Base-by-base conservation (phyloP, 2,797 vertebrate genomes). In the Notamacropus eugenii region DNA sequence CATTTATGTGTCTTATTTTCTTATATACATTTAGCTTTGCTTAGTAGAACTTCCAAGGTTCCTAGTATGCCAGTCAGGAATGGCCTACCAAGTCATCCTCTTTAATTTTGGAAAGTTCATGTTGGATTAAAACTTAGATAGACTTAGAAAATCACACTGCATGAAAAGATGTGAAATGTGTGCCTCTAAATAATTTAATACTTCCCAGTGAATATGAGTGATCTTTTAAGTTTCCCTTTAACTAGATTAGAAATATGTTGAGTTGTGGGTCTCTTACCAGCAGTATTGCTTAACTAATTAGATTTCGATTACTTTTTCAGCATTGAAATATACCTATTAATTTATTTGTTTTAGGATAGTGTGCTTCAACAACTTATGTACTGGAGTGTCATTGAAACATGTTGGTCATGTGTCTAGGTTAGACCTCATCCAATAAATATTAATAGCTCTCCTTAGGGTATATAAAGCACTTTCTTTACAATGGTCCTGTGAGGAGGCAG, bases 171-270 rank as follows among this genome's bases (percentile, higher is more conserved):
- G 8, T 50, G 55, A 97, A 28, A 4, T 50, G 4, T 93, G 16
- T 96, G 82, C 67, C 62, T 96, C 19, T 94, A 52, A 96, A 50
- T 24, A 22, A 95, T 11, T 54, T 1, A 0, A 91, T 56, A 91
- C 95, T 96, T 97, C 92, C 62, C 55, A 91, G 22, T 92, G 55
- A 74, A 8, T 92, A 50, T 62, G 34, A 14, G 0, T 59, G 2
- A 54, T 14, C 95, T 55, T 92, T 95, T 56, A 95, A 58, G 54
- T 90, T 54, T 93, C 93, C 16, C 90, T 94, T 59, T 4, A 87
- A 55, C 40, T 74, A 56, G 55, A 0, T 93, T 54, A 94, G 29
- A 52, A 55, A 0, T 92, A 5, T 62, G 55, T 90, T 0, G 58
- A 6, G 0, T 94, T 50, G 19, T 28, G 29, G 10, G 91, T 91